Conservation (phyloP, 2,797 vertebrate species). For the Atherinosoma microstoma region DNA sequence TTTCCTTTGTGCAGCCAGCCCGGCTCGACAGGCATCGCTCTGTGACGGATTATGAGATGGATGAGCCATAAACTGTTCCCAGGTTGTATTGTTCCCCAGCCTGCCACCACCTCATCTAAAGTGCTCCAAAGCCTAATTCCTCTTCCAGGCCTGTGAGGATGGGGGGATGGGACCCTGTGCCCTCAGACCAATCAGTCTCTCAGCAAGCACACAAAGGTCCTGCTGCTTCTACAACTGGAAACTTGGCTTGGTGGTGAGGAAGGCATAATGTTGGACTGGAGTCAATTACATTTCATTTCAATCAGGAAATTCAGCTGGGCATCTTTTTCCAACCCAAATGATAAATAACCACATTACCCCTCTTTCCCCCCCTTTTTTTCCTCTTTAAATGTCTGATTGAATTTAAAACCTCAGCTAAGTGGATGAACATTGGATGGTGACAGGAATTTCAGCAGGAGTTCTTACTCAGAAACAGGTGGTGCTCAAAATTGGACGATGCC, state of each 20-base stretch:
- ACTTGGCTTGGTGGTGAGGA: constrained; percentile 63
- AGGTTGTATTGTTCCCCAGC: constrained; percentile 75
- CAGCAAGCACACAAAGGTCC: constrained; percentile 78
- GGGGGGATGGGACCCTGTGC: constrained; percentile 58
- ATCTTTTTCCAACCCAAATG: constrained; percentile 33
- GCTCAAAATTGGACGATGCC: constrained; percentile 44
- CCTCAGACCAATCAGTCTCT: constrained; percentile 77
- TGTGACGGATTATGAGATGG: constrained; percentile 69
- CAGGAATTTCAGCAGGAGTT: constrained; percentile 25
- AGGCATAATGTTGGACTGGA: constrained; percentile 59
- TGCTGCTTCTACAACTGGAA: constrained; percentile 77
- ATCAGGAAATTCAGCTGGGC: constrained; percentile 60
- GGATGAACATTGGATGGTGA: constrained; percentile 33
- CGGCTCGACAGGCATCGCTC: constrained; percentile 46
- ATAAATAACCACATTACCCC: constrained; percentile 49
- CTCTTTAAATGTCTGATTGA: constrained; percentile 34
- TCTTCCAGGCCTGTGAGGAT: constrained; percentile 66
- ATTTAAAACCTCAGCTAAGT: constrained; percentile 42
- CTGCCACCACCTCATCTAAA: constrained; percentile 70
- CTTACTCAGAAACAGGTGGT: constrained; percentile 53
- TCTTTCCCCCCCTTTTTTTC: not conserved
- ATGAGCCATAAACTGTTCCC: constrained; percentile 74
- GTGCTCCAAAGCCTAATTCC: constrained; percentile 74
- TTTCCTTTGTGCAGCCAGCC: constrained; percentile 55
- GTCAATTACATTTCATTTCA: constrained; percentile 69